Conservation (phyloP, 1,140 invertebrate species). For the Aporrectodea caliginosa region DNA sequence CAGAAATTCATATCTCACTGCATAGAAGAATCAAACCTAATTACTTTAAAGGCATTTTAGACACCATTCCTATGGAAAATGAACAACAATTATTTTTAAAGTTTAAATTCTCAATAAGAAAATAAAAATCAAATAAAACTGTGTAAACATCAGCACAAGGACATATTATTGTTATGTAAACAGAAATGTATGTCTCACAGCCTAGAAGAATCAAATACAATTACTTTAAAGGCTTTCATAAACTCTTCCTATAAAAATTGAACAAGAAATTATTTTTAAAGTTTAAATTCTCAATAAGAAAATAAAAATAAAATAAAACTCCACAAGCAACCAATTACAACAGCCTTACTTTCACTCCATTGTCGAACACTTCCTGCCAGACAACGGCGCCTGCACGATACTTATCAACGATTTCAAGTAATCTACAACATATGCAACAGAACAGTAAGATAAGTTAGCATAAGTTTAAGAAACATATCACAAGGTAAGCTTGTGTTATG, state of each 20-base stretch:
- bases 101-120: background rate
- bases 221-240: background rate
- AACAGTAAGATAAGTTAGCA: too few relatives aligned
- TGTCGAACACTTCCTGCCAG: slow-evolving; percentile 88
- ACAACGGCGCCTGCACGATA: slow-evolving; percentile 64
- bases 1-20: too few relatives aligned
- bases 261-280: background rate
- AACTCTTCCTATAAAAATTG: background rate
- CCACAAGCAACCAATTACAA: background rate
- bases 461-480: too few relatives aligned
- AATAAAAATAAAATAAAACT: background rate
- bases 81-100: background rate
- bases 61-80: background rate
- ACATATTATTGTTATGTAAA: too few relatives aligned
- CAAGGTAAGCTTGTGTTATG: background rate
- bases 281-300: background rate
- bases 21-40: too few relatives aligned
- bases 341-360: slow-evolving; percentile 61
- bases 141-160: background rate
- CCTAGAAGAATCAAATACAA: too few relatives aligned
- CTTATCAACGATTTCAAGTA: slow-evolving; percentile 59
- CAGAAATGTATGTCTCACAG: too few relatives aligned
- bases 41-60: background rate
- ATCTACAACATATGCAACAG: slow-evolving; percentile 37
- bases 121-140: background rate